Base-by-base conservation (phyloP, 1,140 invertebrate species). In the Atta colombica region DNA sequence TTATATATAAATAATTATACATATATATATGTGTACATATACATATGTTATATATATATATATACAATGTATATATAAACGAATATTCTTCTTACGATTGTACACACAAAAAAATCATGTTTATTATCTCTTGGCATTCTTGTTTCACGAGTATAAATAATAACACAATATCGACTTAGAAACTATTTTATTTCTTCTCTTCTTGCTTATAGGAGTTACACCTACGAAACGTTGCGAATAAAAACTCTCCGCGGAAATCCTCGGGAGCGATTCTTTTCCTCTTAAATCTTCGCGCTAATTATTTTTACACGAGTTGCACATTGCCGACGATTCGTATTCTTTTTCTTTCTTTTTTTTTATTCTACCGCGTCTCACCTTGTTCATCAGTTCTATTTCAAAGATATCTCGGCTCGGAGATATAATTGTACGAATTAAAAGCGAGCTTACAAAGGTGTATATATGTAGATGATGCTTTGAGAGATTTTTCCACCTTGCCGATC, bases 151-250 rank as follows among this genome's bases (percentile, higher is more conserved):
- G 93, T 94, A 95, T 93, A 95, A 95, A 95, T 95, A 94, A 94
- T 94, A 94, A 92, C 94, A 90, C 92, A 93, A 95, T 95, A 94
- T 92, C 93, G 93, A 95, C 94, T 95, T 95, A 95, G 89, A 93
- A 95, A 92, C 91, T 93, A 94, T 91, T 85, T 93, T 91, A 92
- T 81, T 75, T 77, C 45, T 61, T 49, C 71, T 86, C 53, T 72
- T 53, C 49, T 74, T 49, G 58, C 72, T 72, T 90, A 85, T 65
- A 88, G 81, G 88, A 85, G 55, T 90, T 88, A 88, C 65, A 87
- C 65, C 82, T 90, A 90, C 63, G 88, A 88, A 88, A 85, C 58
- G 74, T 87, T 71, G 80, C 77, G 86, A 84, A 86, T 71, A 81
- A 88, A 89, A 90, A 85, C 68, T 87, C 66, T 69, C 58, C 85